Evolutionary conservation across 1,140 invertebrate genomes (phyloP), one percentile per base, ranked within the genome.

Genomic region (Drosophila tsacasi): DNA sequence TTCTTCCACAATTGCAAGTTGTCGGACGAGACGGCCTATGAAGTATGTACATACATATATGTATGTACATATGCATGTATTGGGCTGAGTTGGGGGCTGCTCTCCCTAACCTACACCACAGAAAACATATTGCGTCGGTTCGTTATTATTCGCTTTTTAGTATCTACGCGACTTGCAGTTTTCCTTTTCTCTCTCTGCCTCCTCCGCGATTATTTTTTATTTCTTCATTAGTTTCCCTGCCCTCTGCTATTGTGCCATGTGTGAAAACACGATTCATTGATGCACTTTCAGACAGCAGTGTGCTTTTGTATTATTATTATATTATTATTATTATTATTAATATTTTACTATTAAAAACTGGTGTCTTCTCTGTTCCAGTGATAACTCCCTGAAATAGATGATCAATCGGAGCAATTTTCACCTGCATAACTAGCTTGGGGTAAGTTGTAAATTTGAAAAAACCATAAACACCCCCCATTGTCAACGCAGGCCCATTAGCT

Each of bases 401-500:
- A 23, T 39, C 15, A 21, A 39, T 39, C 21, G 35, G 7, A 25
- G 21, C 32, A 23, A 39, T 15, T 55, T 0, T 17, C 8, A 25
- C 12, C 4, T 55, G 52, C 32, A 37, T 37, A 37, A 21, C 8
- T 4, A 37, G 5, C 4, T 55, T 25, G 21, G 54, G 54, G 32
- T 55, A 55, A 55, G 54, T 39, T n/a, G 35, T 13, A 23, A 12
- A n/a, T 39, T 17, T 1, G 5, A 55, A 55, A 23, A 12, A 39
- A 17, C 35, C 13, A 5, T 10, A 25, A 1, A 55, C 32, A 2
- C 54, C 21, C 21, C 35, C 21, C 35, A 3, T 12, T 25, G 32
- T 15, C 19, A 55, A 55, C 13, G 32, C 30, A 37, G 93, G 93
- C 93, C 93, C 93, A 93, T 93, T 93, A 93, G 93, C 93, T 94